Percentiles rank a stretch among this genome's conserved stretches.
Conservation (phyloP, 1,140 invertebrate genomes). For the Procambarus virginalis region DNA sequence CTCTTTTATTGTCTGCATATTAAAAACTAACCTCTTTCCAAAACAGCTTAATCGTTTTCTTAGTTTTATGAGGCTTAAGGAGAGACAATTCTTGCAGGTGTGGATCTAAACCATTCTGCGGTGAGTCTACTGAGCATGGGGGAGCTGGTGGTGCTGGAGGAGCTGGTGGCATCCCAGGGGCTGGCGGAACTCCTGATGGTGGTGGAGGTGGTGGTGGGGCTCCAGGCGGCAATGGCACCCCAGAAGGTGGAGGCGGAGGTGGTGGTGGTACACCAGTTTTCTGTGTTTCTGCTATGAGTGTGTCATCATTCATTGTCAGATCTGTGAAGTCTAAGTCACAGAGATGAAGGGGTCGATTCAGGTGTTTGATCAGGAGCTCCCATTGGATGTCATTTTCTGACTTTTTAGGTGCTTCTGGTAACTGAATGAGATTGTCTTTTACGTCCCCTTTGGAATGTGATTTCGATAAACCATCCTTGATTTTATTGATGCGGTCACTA, state of each 20-base stretch:
- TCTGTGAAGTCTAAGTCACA: conserved; percentile 98
- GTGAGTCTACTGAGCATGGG: conserved; percentile 1
- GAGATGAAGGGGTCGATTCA: conserved; percentile 88
- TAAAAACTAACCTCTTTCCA: conserved; percentile 87
- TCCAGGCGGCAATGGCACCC: conserved; percentile 72
- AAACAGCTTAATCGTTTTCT: conserved; percentile 99
- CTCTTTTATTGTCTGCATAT: neutral
- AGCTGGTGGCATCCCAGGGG: conserved; percentile 72
- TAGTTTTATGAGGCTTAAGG: conserved; percentile 83
- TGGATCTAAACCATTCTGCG: conserved; percentile 72
- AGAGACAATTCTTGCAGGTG: conserved; percentile 74
- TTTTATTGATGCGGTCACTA: conserved; percentile 92
- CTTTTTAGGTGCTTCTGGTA: conserved; percentile 78
- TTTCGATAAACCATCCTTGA: conserved; percentile 87
- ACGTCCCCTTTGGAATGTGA: conserved; percentile 81
- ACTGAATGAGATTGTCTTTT: conserved; percentile 73
- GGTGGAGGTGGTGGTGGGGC: conserved; percentile 68
- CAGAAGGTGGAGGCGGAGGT: conserved; percentile 70
- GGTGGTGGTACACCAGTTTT: conserved; percentile 70
- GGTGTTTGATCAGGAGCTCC: conserved; percentile 89
- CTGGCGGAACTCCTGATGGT: conserved; percentile 73
- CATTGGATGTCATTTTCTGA: conserved; percentile 95
- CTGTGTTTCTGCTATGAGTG: conserved; percentile 66
- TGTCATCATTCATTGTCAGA: conserved; percentile 83
- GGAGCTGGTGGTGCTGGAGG: conserved; percentile 72